Evolutionary conservation across 2,113 vertebrate genomes (phyloP).

Genomic region (Vombatus ursinus): DNA sequence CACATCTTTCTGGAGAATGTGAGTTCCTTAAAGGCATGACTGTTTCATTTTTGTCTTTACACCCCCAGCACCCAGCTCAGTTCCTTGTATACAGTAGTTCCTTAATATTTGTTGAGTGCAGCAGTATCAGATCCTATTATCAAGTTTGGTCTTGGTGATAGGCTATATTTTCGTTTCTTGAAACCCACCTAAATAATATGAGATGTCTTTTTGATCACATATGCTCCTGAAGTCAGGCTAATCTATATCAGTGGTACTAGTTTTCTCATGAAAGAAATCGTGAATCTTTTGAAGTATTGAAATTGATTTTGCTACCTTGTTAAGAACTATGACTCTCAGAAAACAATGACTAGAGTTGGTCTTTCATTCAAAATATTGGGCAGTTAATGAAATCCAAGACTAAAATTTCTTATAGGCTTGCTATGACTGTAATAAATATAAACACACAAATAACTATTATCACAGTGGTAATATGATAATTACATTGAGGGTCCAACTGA

Average conservation of each 20-base stretch:
- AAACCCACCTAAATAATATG: neutral
- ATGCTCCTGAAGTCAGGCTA: neutral
- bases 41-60: neutral
- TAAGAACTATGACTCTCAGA: slow-evolving; percentile 43
- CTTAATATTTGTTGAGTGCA: neutral
- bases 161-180: neutral
- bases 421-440: slow-evolving; percentile 45
- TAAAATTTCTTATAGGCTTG: slow-evolving; percentile 55
- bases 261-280: neutral
- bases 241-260: neutral
- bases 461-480: neutral
- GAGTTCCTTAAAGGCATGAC: neutral
- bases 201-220: neutral
- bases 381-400: slow-evolving; percentile 60
- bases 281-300: neutral
- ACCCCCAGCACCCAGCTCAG: neutral
- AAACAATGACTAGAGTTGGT: slow-evolving; percentile 43
- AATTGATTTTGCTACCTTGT: slow-evolving; percentile 1
- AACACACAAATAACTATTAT: neutral
- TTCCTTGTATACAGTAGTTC: neutral
- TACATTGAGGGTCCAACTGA: neutral
- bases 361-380: slow-evolving; percentile 52
- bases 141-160: neutral
- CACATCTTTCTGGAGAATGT: neutral
- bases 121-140: neutral